These are phyloP conservation scores for Protobothrops mucrosquamatus DNA, from an alignment of 2,113 vertebrate species.

Conservation along the genomic window DNA sequence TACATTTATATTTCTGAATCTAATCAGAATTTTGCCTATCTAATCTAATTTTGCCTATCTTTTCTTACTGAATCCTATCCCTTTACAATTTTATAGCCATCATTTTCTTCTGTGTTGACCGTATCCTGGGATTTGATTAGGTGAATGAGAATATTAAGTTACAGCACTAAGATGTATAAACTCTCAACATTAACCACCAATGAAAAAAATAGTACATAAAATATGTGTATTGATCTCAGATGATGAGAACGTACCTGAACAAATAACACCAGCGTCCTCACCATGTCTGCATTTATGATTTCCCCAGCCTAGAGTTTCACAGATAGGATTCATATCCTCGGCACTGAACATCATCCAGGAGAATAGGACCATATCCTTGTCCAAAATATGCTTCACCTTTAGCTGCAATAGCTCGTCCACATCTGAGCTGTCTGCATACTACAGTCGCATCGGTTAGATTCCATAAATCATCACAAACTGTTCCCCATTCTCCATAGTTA, in stretches of 20 bases:
- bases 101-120: neutral
- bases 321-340: neutral
- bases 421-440: conserved; percentile 3
- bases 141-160: neutral
- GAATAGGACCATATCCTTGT: neutral
- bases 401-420: neutral
- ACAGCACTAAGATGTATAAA: neutral
- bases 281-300: neutral
- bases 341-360: neutral
- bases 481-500: neutral
- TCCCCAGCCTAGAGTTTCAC: neutral
- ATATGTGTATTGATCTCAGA: neutral
- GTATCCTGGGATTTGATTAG: neutral
- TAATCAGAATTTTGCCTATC: neutral
- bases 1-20: neutral
- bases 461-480: conserved; percentile 17
- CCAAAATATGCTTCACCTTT: neutral
- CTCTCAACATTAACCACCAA: neutral
- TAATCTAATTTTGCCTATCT: neutral
- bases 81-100: neutral
- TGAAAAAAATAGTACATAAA: neutral
- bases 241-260: neutral
- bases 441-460: neutral
- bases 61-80: neutral
- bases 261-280: conserved; percentile 2